Evolutionary conservation across 2,113 vertebrate species (phyloP).

Genomic region (Verasper variegatus): DNA sequence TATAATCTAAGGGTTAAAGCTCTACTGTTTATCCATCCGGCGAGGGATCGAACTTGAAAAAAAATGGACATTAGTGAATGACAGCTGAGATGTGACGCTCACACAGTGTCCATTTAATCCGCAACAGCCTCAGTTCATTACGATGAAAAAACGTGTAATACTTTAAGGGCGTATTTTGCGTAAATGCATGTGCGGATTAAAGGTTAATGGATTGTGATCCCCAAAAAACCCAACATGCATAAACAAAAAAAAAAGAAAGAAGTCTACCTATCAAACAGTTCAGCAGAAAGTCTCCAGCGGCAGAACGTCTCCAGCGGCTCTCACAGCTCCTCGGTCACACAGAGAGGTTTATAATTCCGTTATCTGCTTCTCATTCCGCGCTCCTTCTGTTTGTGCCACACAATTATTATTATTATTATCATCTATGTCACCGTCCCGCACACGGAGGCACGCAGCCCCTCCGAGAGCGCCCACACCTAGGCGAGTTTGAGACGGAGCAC

Average conservation of each 20-base stretch:
- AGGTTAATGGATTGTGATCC: constrained; percentile 16
- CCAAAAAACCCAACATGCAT: constrained; percentile 47
- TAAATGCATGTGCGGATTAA: constrained; percentile 39
- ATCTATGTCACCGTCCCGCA: constrained; percentile 45
- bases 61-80: neutral
- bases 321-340: constrained; percentile 58
- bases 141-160: neutral
- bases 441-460: constrained; percentile 51
- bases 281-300: constrained; percentile 36
- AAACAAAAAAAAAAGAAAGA: constrained; percentile 20
- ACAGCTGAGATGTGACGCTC: constrained; percentile 9
- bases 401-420: neutral
- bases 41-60: constrained; percentile 28
- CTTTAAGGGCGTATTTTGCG: neutral
- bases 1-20: neutral
- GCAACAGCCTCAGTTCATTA: constrained; percentile 7
- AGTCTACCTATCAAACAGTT: constrained; percentile 67
- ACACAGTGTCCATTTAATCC: constrained; percentile 35
- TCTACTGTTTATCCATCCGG: constrained; percentile 27
- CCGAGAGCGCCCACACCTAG: constrained; percentile 29
- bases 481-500: constrained; percentile 46
- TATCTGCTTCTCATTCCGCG: constrained; percentile 47
- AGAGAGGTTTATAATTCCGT: constrained; percentile 67
- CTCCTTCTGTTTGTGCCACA: constrained; percentile 14
- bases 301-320: neutral